Evolutionary conservation across 2,888 invertebrate genomes (phyloP), one percentile per base, ranked within the genome.

Genomic region (Epinotia bilunana): DNA sequence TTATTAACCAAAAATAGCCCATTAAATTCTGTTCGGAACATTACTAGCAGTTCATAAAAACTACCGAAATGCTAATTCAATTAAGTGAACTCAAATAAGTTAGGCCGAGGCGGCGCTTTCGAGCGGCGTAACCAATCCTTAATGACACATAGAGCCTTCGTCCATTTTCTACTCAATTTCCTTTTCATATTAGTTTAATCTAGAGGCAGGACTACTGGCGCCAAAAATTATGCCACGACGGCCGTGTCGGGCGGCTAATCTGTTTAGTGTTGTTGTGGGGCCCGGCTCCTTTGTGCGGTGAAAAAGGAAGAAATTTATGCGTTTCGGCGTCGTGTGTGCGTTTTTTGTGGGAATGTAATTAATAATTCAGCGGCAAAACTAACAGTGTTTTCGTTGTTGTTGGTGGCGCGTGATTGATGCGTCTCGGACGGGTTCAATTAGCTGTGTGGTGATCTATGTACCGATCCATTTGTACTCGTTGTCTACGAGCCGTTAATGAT

Each of bases 311-410:
- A 94, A 93, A 94, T 93, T 94, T 94, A 93, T 94, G 91, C 90
- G 91, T 91, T 92, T 92, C 94, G 94, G 93, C 91, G 85, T 88
- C 90, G 91, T 92, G 93, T 93, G 91, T 90, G 86, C 88, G 91
- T 93, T 94, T 94, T 93, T 94, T 94, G 91, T 93, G 83, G 81
- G 91, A 92, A 93, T 92, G 94, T 94, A 94, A 94, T 94, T 94
- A 94, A 94, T 94, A 94, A 94, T 94, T 94, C 93, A 92, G 94
- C 94, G 94, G 94, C 93, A 94, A 94, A 94, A 94, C 94, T 94
- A 94, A 94, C 94, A 94, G 94, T 94, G 94, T 94, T 94, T 93
- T 93, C 89, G 93, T 92, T 91, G 89, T 89, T 85, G 84, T 87
- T 87, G 80, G 81, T 89, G 83, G 82, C 77, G 78, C 65, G 86